A percentile compares a stretch with the other conserved stretches of the same genome.
Evolutionary conservation across 2,888 invertebrate species (phyloP).

Genomic region (Diplazon laetatorius): DNA sequence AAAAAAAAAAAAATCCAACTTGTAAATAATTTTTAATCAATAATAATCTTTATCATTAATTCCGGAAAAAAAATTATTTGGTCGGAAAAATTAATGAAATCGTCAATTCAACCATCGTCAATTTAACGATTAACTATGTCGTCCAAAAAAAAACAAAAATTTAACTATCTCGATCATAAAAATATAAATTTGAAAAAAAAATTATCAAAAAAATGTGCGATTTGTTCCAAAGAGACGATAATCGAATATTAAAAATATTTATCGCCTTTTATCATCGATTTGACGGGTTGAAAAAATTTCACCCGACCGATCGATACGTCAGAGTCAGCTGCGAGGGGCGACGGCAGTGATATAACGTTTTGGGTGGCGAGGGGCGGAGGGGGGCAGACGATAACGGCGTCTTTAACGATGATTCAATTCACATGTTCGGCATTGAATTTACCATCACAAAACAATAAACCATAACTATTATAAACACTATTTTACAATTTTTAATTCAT

Average conservation of each 20-base stretch:
- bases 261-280: neutral
- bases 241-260: neutral
- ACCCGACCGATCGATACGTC: neutral
- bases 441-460: conserved; percentile 12
- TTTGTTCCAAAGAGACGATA: neutral
- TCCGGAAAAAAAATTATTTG: no score
- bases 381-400: neutral
- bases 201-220: neutral
- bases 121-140: no score
- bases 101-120: no score
- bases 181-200: neutral
- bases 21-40: no score
- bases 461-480: conserved; percentile 15
- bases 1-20: no score
- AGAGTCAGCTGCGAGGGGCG: conserved; percentile 4
- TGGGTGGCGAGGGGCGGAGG: no score
- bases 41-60: no score
- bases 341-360: conserved; percentile 19
- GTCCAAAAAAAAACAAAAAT: neutral
- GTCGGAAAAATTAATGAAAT: no score
- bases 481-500: conserved; percentile 43
- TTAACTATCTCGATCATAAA: no score
- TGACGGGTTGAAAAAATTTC: neutral
- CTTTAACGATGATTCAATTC: neutral
- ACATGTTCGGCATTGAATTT: conserved; percentile 1